These are phyloP conservation scores for Turritopsis dohrnii DNA, from an alignment of 30 jellyfish, hydroid and myxozoan genomes.

Conservation along the genomic window DNA sequence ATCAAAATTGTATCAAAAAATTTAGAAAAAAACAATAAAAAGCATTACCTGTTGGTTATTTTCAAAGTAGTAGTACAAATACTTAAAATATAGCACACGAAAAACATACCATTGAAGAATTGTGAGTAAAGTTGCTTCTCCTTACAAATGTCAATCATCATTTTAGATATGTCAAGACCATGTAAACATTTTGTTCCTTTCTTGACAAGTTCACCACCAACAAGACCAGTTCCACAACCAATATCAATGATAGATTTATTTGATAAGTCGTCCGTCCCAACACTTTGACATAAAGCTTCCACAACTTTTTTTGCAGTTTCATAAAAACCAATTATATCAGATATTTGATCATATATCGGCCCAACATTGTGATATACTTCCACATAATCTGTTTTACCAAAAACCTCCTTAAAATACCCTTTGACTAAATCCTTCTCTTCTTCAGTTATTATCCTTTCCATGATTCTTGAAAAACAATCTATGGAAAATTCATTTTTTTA, in stretches of 20 bases:
- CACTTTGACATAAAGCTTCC: neutral
- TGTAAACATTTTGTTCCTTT: neutral
- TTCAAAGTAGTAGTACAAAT: too few relatives aligned
- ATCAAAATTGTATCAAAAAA: too few relatives aligned
- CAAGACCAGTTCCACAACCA: neutral
- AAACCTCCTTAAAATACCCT: neutral
- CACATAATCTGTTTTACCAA: neutral
- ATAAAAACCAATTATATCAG: neutral
- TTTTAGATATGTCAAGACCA: neutral
- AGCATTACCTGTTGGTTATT: too few relatives aligned
- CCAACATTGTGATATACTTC: neutral
- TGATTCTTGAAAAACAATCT: too few relatives aligned
- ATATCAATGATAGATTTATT: neutral
- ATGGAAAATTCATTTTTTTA: too few relatives aligned
- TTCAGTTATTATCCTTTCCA: neutral
- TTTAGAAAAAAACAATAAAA: too few relatives aligned
- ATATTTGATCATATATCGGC: neutral
- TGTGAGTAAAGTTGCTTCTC: neutral
- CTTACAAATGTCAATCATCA: neutral
- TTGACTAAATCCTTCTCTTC: neutral
- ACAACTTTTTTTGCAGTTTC: neutral
- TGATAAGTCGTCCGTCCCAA: neutral
- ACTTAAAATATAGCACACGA: neutral
- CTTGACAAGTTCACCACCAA: neutral
- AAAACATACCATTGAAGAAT: neutral